Evolutionary conservation across 2,113 vertebrate species (phyloP).

Genomic region (Oreochromis spilurus): DNA sequence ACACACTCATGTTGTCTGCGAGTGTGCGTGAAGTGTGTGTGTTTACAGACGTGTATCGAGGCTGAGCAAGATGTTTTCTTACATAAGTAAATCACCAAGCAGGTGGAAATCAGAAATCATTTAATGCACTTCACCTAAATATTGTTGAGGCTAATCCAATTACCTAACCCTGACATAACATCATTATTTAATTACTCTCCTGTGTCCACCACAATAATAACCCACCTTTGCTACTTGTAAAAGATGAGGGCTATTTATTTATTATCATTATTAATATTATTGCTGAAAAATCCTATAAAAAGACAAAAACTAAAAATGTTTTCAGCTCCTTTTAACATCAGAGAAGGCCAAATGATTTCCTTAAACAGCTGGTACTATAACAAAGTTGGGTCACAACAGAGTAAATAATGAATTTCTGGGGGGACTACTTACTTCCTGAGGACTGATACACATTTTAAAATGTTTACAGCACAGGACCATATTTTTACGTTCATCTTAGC

Average conservation of each 20-base stretch:
- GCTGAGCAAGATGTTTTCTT: neutral
- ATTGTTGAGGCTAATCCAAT: slow-evolving; percentile 24
- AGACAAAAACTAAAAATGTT: neutral
- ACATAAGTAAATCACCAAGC: slow-evolving; percentile 8
- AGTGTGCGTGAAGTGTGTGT: slow-evolving; percentile 1
- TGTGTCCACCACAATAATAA: neutral
- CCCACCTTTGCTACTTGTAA: neutral
- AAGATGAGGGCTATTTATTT: neutral
- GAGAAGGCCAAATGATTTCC: neutral
- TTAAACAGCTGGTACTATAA: neutral
- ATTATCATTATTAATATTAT: neutral
- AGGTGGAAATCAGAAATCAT: slow-evolving; percentile 36
- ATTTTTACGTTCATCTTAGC: neutral
- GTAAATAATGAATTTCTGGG: neutral
- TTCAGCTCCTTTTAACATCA: neutral
- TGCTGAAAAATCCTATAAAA: neutral
- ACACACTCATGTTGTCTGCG: neutral
- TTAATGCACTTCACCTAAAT: slow-evolving; percentile 13
- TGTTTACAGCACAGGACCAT: neutral
- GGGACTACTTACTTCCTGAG: neutral
- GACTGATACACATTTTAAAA: neutral
- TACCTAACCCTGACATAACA: neutral
- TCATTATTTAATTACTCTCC: slow-evolving; percentile 3
- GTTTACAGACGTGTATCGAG: neutral
- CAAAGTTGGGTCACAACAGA: neutral